These are phyloP conservation scores for Zelleria hepariella DNA, from an alignment of 2,888 invertebrate genomes.

Conservation along the genomic window DNA sequence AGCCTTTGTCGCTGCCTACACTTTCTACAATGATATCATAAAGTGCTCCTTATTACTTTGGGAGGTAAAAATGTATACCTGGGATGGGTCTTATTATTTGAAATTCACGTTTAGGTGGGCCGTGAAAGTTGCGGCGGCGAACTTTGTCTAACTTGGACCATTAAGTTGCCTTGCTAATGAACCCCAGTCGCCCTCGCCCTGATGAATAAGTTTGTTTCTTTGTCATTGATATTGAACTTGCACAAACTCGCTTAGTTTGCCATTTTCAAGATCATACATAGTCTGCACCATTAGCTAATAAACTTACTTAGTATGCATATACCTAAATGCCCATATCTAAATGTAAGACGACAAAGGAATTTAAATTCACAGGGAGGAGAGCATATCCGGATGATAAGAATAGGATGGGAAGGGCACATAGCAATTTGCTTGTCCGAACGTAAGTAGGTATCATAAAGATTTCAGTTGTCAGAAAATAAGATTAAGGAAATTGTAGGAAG, in stretches of 20 bases:
- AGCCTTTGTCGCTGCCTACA: not conserved
- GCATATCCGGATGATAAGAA: slow-evolving; percentile 1
- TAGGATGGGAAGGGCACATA: not conserved
- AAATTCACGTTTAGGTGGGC: slow-evolving; percentile 1
- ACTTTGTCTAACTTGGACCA: slow-evolving; percentile 30
- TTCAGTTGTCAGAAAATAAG: slow-evolving; percentile 49
- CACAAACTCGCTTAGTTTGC: not conserved
- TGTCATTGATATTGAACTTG: slow-evolving; percentile 20
- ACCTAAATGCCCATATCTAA: not conserved
- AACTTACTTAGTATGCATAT: no score
- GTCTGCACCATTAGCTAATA: not conserved
- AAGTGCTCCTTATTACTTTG: not conserved
- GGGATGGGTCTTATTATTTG: not conserved
- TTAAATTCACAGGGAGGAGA: not conserved
- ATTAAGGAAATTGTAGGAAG: slow-evolving; percentile 53
- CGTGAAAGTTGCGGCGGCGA: slow-evolving; percentile 18
- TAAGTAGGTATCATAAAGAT: slow-evolving; percentile 34
- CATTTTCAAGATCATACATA: not conserved
- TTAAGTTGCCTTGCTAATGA: slow-evolving; percentile 35
- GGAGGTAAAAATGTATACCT: not conserved
- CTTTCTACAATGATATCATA: not conserved
- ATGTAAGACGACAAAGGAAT: not conserved
- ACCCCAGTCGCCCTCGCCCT: slow-evolving; percentile 17
- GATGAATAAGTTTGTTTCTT: slow-evolving; percentile 29
- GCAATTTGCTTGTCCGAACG: slow-evolving; percentile 7